Conservation (phyloP, 2,888 invertebrate species). For the Spisula subtruncata region DNA sequence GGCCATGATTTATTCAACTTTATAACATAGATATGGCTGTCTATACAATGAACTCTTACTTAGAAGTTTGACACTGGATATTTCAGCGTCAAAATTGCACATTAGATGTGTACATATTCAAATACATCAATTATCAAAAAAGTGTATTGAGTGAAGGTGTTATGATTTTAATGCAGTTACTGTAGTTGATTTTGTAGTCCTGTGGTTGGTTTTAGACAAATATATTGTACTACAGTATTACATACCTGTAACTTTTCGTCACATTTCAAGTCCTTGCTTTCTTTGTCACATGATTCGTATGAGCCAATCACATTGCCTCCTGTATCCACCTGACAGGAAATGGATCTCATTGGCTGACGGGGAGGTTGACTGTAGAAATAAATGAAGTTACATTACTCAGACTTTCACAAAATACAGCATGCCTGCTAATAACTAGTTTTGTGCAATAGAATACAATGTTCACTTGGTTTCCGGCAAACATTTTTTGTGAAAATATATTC, state of each 20-base stretch:
- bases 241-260: constrained; percentile 50
- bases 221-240: not conserved
- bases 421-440: too few species aligned
- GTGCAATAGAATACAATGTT: too few species aligned
- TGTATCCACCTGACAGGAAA: constrained; percentile 93
- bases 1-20: too few species aligned
- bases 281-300: constrained; percentile 48
- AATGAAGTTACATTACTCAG: not conserved
- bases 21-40: too few species aligned
- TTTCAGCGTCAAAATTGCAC: too few species aligned
- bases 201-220: not conserved
- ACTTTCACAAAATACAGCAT: not conserved
- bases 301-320: constrained; percentile 62
- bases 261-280: constrained; percentile 35
- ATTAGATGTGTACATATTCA: too few species aligned
- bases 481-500: too few species aligned
- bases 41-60: too few species aligned
- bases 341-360: constrained; percentile 80
- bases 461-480: too few species aligned
- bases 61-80: too few species aligned
- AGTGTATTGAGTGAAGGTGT: too few species aligned
- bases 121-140: not conserved
- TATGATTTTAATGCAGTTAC: too few species aligned
- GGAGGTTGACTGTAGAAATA: constrained; percentile 53
- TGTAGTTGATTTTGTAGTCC: not conserved